Evolutionary conservation across 2,113 vertebrate genomes (phyloP), one percentile per base, ranked within the genome.

Genomic region (Spea bombifrons): DNA sequence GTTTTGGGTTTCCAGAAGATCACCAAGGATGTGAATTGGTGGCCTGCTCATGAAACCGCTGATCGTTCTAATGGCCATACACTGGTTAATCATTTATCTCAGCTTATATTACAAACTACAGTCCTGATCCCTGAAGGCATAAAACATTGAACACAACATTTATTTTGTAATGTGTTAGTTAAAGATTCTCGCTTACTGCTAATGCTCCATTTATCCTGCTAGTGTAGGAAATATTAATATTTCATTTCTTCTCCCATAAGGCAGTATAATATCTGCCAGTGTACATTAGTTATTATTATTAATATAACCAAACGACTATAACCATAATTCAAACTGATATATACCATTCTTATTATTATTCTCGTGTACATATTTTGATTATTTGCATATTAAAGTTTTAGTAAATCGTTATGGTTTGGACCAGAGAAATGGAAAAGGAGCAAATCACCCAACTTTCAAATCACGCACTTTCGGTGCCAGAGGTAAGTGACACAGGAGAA

Each of bases 141-240:
- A 13, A 76, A 75, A 67, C 64, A 75, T 65, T 66, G 57, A 66
- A 66, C 61, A 67, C 65, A 76, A 76, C 64, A 76, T 67, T 45
- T 67, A 68, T 57, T 68, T 67, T 50, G 50, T 66, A 52, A 76
- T 69, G 5, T 30, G 70, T 48, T 49, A 13, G 66, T 61, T 48
- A 61, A 13, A 49, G 45, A 47, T 44, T 52, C 64, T 67, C 49
- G 45, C 64, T 63, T 45, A 17, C 53, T 47, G 10, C 57, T 76
- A 59, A 68, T 50, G 75, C 75, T 69, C 55, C 4, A 70, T 70
- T 69, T 76, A 76, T 1, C 66, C n/a, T 43, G 43, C 43, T 43
- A 76, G 66, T 70, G 45, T 52, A 15, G 9, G 9, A 47, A 47
- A 69, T 61, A 69, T 48, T 59, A 66, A 76, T 76, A 65, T 43